phyloP scores from a whole-genome alignment of 1,140 invertebrate genomes.

The Eumaeus atala region DNA sequence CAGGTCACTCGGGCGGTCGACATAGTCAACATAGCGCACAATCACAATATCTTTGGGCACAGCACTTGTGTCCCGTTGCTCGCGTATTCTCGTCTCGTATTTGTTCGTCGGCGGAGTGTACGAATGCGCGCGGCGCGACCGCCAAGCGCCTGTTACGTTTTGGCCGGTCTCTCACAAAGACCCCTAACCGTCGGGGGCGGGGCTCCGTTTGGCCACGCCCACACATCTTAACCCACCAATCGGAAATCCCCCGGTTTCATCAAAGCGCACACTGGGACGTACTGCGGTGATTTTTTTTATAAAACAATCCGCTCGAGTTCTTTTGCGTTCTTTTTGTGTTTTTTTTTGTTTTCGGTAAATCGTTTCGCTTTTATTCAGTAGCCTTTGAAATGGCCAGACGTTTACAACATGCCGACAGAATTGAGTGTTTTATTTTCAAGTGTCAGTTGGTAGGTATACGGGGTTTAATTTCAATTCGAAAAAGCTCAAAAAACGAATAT shows the following conservation, averaged over 20 bases:
- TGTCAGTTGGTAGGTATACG: neutral
- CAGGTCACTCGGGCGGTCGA: too few relatives aligned
- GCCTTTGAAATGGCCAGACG: conserved; percentile 49
- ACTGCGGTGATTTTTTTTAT: conserved; percentile 64
- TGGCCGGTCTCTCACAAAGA: conserved; percentile 43
- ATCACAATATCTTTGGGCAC: neutral
- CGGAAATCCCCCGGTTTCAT: conserved; percentile 30
- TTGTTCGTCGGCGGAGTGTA: conserved; percentile 35
- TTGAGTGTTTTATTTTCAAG: conserved; percentile 3
- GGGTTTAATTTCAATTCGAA: too few relatives aligned
- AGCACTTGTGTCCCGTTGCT: conserved; percentile 15
- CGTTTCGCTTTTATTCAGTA: conserved; percentile 53
- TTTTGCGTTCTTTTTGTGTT: conserved; percentile 38
- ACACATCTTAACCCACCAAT: conserved; percentile 38
- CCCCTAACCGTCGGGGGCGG: conserved; percentile 52
- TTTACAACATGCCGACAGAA: neutral
- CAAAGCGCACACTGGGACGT: conserved; percentile 63
- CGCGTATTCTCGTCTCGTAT: conserved; percentile 34
- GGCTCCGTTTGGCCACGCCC: conserved; percentile 40
- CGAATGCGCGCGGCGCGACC: conserved; percentile 50
- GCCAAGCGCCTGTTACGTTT: conserved; percentile 59
- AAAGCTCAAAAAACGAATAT: neutral
- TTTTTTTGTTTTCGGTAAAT: conserved; percentile 41
- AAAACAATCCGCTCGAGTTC: conserved; percentile 37
- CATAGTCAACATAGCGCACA: neutral